Evolutionary conservation across 2,888 invertebrate species (phyloP), one percentile per base, ranked within the genome.

Genomic region (Callyntrura guangdongensis): DNA sequence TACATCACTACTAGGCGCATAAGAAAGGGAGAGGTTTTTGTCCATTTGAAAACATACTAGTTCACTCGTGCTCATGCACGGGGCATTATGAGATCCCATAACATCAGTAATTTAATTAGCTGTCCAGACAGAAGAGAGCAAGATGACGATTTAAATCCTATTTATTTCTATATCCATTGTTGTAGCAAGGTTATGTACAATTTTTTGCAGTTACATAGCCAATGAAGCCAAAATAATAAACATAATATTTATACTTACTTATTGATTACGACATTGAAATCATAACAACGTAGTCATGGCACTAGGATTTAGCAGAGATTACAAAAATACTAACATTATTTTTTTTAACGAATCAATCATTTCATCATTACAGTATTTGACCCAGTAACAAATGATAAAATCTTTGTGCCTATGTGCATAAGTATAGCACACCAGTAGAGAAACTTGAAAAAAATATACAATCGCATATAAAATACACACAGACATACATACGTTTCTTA

Each of bases 351-450:
- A 64, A 64, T 64, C 25, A 77, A 77, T 77, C 49, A n/a, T 36
- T 36, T 6, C 77, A 49, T 49, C 49, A 77, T 72, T 45, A 17
- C 36, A 72, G 45, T 61, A 89, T 84, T 89, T 84, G 89, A 89
- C 89, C 89, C 89, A 89, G 89, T 89, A 89, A 84, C 89, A 74
- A 84, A 77, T 64, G 72, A 69, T 56, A 61, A 53, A 81, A 59
- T 17, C n/a, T 47, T 14, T 12, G 27, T 25, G 27, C 27, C 25
- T 22, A 27, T 14, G 17, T 64, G 9, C 67, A 27, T 1, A 45
- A 4, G 8, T 45, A 61, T 11, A 14, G 49, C 4, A n/a, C 8
- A 67, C 22, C 49, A 22, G 64, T 83, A 64, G 49, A 83, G 83
- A 83, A 25, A 67, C 45, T 36, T 20, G 36, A 56, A 22, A 11